Percentiles rank a stretch among this genome's conserved stretches.
phyloP scores from a whole-genome alignment of 2,888 invertebrate species.

The Epinotia ramella region DNA sequence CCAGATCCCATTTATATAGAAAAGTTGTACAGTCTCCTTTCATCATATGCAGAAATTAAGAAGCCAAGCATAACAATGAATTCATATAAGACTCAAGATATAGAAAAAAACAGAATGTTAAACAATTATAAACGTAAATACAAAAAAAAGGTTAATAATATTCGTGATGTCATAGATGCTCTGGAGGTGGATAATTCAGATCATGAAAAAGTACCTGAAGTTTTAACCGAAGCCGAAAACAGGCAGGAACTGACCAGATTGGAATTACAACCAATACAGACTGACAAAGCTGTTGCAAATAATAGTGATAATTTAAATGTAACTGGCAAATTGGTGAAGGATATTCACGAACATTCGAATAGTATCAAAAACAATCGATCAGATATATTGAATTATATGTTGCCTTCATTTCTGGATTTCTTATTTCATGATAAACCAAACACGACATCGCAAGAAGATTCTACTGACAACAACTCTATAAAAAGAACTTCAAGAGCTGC shows the following conservation, averaged over 20 bases:
- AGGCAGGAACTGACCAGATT: constrained; percentile 35
- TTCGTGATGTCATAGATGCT: constrained; percentile 74
- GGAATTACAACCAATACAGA: constrained; percentile 15
- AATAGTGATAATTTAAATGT: not conserved
- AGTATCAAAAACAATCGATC: constrained; percentile 44
- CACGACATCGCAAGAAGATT: constrained; percentile 8
- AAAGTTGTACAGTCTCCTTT: constrained; percentile 63
- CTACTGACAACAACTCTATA: not conserved
- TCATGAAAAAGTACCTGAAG: constrained; percentile 52
- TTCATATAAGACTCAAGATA: constrained; percentile 45
- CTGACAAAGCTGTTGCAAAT: not conserved
- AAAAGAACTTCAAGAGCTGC: constrained; percentile 25
- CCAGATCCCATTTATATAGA: constrained; percentile 63
- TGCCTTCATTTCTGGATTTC: constrained; percentile 67
- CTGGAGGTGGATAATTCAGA: constrained; percentile 60
- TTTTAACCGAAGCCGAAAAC: constrained; percentile 66
- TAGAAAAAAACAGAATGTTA: constrained; percentile 35
- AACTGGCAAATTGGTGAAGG: not conserved
- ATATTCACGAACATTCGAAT: constrained; percentile 5
- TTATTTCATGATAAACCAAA: constrained; percentile 59
- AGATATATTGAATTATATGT: constrained; percentile 51
- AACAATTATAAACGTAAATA: constrained; percentile 41
- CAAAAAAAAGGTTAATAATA: constrained; percentile 69
- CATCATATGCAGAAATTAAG: constrained; percentile 54
- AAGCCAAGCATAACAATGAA: constrained; percentile 14